Base-by-base conservation (phyloP, 92 coral and sea anemone genomes). In the Zoanthus sociatus region DNA sequence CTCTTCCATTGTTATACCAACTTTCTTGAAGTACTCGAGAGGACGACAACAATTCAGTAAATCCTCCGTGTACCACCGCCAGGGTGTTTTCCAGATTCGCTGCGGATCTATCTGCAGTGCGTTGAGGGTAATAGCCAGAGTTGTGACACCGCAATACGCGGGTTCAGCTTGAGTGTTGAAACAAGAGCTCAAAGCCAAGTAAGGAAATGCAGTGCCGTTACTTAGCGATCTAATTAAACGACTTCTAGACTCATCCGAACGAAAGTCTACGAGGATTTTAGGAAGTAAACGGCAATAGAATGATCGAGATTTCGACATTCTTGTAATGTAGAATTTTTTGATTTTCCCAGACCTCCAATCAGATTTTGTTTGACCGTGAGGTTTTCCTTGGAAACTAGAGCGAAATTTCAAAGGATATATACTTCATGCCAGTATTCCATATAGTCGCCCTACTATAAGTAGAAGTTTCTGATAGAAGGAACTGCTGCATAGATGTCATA, bases 61-160 rank as follows among this genome's bases (percentile, higher is more conserved):
- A 7, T 93, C 96, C 81, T 94, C 99, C 6, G 98, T 89, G 81
- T 93, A 96, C 99, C 99, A 96, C 0, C 99, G 90, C 97, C 99
- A 94, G 33, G 97, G 92, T 7, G 96, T 94, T 91, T 92, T 95
- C 99, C 99, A 93, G 9, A 94, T 69, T n/a, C 94, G 82, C 51
- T 91, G 95, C 1, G 98, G 98, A 69, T 94, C 98, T 20, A 96
- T 93, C n/a, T 95, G 91, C 44, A 96, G 88, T n/a, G 98, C 93
- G 73, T 96, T 96, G 55, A 96, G 84, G 58, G 91, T 91, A 58
- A 96, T 96, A 2, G 96, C 98, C 9, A 96, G 78, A 11, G 99
- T 94, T 7, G 98, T 90, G 12, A 94, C 69, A 6, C 99, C 99
- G 64, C 99, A 96, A 75, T 92, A 96, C 5, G 98, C 95, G 1